A percentile compares a stretch with the other conserved stretches of the same genome.
phyloP scores from a whole-genome alignment of 2,797 vertebrate species.

The Delichon dasypus region DNA sequence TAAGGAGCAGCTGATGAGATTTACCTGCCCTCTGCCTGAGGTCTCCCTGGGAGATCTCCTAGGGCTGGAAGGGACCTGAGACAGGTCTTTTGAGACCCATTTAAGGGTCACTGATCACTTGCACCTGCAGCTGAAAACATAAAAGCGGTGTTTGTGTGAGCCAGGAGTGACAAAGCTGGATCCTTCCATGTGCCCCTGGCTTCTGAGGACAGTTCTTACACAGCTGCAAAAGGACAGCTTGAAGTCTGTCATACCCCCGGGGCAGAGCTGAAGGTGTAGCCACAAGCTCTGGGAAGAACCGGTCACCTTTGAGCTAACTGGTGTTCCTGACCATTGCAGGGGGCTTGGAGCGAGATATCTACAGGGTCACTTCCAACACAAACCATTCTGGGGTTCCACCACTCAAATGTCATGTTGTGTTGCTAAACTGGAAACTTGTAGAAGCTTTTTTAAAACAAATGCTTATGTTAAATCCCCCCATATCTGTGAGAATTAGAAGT shows the following conservation, averaged over 20 bases:
- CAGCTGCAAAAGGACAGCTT: not conserved
- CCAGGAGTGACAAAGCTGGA: not conserved
- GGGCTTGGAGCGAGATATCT: not conserved
- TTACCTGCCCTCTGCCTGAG: not conserved
- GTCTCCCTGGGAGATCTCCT: not conserved
- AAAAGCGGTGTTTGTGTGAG: accelerated
- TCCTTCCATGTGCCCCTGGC: not conserved
- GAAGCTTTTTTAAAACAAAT: not conserved
- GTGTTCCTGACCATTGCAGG: not conserved
- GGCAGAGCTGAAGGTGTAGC: not conserved
- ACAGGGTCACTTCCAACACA: not conserved
- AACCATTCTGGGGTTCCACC: not conserved
- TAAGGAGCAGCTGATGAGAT: not conserved
- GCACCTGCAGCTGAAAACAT: not conserved
- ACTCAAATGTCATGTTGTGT: not conserved
- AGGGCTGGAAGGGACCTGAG: not conserved
- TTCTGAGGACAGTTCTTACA: not conserved
- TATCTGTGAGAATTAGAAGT: not conserved
- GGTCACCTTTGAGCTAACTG: not conserved
- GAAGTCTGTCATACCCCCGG: not conserved
- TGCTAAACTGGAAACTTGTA: not conserved
- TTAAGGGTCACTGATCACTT: not conserved
- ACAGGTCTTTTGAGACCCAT: not conserved
- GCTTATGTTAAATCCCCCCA: not conserved
- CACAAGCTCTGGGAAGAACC: not conserved